Percentiles rank a stretch among this genome's conserved stretches.
These are phyloP conservation scores for Drosophila saltans DNA, from an alignment of 1,140 invertebrate species.

Conservation along the genomic window DNA sequence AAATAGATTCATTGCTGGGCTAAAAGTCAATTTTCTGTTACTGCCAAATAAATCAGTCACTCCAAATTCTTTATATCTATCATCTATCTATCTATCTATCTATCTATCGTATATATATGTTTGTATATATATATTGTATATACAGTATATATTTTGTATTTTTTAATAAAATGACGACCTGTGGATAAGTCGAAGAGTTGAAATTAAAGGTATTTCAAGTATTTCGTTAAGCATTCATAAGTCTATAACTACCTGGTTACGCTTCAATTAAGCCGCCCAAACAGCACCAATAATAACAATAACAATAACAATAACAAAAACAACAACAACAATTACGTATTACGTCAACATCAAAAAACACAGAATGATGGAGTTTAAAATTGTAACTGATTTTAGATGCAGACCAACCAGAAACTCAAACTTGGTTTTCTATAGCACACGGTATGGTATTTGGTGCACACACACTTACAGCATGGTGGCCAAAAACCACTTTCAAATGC, in stretches of 20 bases:
- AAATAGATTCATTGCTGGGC: conserved; percentile 50
- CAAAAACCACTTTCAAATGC: conserved; percentile 77
- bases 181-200: conserved; percentile 34
- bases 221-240: conserved; percentile 47
- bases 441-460: conserved; percentile 72
- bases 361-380: conserved; percentile 68
- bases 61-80: conserved; percentile 45
- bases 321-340: conserved; percentile 11
- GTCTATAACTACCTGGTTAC: conserved; percentile 50
- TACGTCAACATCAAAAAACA: conserved; percentile 27
- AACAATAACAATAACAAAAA: conserved; percentile 7
- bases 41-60: conserved; percentile 78
- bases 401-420: conserved; percentile 52
- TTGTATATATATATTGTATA: conserved; percentile 47
- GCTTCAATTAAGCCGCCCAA: conserved; percentile 59
- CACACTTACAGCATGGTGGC: conserved; percentile 75
- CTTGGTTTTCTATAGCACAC: conserved; percentile 36
- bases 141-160: conserved; percentile 45
- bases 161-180: conserved; percentile 53
- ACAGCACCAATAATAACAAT: background rate
- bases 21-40: conserved; percentile 64
- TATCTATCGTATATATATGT: conserved; percentile 37
- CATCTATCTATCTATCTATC: conserved; percentile 25
- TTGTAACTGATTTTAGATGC: conserved; percentile 56
- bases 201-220: conserved; percentile 40